Evolutionary conservation across 2,888 invertebrate genomes (phyloP), one percentile per base, ranked within the genome.

Genomic region (Pemphredon lugubris): DNA sequence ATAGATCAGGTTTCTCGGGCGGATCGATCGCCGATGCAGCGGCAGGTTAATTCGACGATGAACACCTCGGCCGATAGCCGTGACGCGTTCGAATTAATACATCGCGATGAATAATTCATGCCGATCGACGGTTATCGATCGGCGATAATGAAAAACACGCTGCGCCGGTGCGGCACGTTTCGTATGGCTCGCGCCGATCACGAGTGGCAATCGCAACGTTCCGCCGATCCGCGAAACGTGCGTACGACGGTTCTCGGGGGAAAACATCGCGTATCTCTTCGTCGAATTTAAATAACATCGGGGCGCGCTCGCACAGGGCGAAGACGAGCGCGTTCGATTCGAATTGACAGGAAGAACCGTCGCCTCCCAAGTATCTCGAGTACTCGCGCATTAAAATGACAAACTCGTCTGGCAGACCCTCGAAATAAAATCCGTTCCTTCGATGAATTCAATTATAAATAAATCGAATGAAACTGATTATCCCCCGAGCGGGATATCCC

Each of bases 21-120:
- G 26, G 45, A 53, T 59, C 73, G 69, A 44, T 47, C 45, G 42
- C 4, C 51, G 58, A 44, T 40, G 55, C 61, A 54, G 42, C 45
- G 54, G 51, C 55, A 58, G 58, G 63, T 78, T 78, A 75, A 78
- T 78, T 72, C 75, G 57, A 44, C 68, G 66, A 75, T 58, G 75
- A 78, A 69, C 75, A 72, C 65, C 57, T 64, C 59, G 45, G 50
- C 44, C 64, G 65, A 77, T 75, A 57, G 63, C 63, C 59, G 65
- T 75, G 68, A 63, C 63, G 72, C 68, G 66, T 58, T 78, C 69
- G 60, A 78, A 78, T 78, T 75, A 78, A 78, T 78, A 78, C 72
- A 42, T 53, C 23, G 44, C 48, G 40, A 72, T 78, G 75, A 78
- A 75, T 78, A 78, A 78, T 78, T 78, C 75, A 78, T 78, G 51